Evolutionary conservation across 1,140 invertebrate genomes (phyloP), one percentile per base, ranked within the genome.

Genomic region (Drusus annulatus): DNA sequence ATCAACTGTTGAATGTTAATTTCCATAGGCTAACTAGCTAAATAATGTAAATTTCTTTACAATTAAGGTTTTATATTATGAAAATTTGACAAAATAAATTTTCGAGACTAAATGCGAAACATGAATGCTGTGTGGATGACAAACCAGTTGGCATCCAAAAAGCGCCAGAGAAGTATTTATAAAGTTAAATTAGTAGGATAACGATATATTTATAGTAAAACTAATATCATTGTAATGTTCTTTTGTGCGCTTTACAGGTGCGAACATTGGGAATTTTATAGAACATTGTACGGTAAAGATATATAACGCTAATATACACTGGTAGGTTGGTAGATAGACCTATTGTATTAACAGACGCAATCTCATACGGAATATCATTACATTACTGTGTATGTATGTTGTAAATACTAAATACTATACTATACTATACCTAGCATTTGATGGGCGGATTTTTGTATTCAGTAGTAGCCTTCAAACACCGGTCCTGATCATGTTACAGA

Each of bases 401-500:
- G 68, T 50, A 71, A 71, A 71, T 71, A 71, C 36, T 71, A n/a
- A n/a, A n/a, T n/a, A n/a, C n/a, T n/a, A n/a, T n/a, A 69, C n/a
- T 25, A n/a, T 0, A 36, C n/a, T 36, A 45, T 45, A 45, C 36
- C 36, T 71, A 71, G 71, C 60, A 76, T 76, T 75, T 76, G 28
- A 60, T 76, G 36, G 36, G 36, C 36, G 78, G 69, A 79, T 23
- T 79, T 79, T 79, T 74, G 69, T 79, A 79, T 79, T 65, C 36
- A 52, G 50, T 36, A 28, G 78, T 75, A 58, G 65, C n/a, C 63
- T n/a, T 31, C n/a, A 54, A 54, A 31, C 31, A 60, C 19, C 17
- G 36, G 68, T 52, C 65, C 51, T 19, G 16, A 60, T 19, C 69
- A 75, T 75, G 78, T 79, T 79, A 79, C 54, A 74, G 58, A 79